Evolutionary conservation across 2,113 vertebrate species (phyloP), one percentile per base, ranked within the genome.

Genomic region (Lagopus muta): DNA sequence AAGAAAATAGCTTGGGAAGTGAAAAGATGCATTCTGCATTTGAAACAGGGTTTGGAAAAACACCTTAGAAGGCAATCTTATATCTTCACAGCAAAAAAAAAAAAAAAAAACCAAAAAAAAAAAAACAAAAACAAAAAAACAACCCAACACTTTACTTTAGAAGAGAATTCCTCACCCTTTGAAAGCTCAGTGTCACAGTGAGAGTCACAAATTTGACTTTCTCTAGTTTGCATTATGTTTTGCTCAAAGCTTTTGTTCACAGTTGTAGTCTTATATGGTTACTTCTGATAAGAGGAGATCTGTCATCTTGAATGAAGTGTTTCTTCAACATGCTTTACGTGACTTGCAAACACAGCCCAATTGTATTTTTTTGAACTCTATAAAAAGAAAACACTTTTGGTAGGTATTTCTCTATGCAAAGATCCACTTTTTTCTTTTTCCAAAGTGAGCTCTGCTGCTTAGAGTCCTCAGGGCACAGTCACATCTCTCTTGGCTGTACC

Each of bases 31-130:
- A 4, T 79, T 85, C 78, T 72, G 82, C 87, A 91, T 91, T 73
- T 91, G 83, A 95, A 93, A 66, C n/a, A 52, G 40, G 34, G 10
- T 61, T 87, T 89, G 47, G 74, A 52, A 85, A 82, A 92, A 72
- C 42, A 71, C 42, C 21, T 62, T 30, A 36, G 10, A 6, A 1
- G 6, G 73, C 54, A 84, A 91, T 60, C 3, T 11, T 34, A 8
- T 2, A 57, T 62, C 57, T 89, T 40, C 74, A 69, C 20, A 79
- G 74, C 2, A 12, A 55, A 88, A 77, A 27, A 40, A 28, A 17
- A 36, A 60, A 8, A 32, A 15, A 48, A 47, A 47, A 36, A 8
- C 8, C n/a, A 36, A 12, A 55, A 88, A 77, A 27, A 40, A 28
- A 17, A 36, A 60, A 8, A 36, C 8, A 47, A 47, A 19, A 47